Evolutionary conservation across 2,888 invertebrate species (phyloP).

Genomic region (Synanthedon tipuliformis): DNA sequence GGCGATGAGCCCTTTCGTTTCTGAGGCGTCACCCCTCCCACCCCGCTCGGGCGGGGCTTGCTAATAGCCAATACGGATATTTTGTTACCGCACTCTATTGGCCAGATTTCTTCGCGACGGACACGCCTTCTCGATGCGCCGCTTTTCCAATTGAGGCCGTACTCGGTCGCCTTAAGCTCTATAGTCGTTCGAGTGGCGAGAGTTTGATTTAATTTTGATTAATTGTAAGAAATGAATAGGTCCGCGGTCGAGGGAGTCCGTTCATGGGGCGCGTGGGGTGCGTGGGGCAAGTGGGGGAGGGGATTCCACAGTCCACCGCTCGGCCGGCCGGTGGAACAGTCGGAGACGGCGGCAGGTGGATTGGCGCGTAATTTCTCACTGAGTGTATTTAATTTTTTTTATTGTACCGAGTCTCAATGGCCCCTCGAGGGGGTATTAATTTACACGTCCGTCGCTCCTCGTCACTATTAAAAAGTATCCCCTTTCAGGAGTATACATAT

Average conservation of each 20-base stretch:
- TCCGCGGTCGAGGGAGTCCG: conserved; percentile 17
- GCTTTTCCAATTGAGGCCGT: conserved; percentile 28
- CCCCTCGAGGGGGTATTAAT: conserved; percentile 15
- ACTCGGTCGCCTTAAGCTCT: conserved; percentile 19
- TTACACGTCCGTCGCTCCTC: conserved; percentile 12
- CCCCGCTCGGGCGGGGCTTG: conserved; percentile 55
- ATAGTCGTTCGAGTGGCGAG: conserved; percentile 20
- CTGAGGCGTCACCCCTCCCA: conserved; percentile 15
- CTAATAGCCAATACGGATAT: conserved; percentile 73
- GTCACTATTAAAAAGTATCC: neutral
- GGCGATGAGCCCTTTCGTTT: conserved; percentile 16
- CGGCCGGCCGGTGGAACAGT: neutral
- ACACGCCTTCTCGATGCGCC: conserved; percentile 43
- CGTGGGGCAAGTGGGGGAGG: neutral
- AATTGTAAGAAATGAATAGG: conserved; percentile 67
- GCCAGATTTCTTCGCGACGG: conserved; percentile 68
- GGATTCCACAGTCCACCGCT: neutral
- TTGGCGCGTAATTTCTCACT: conserved; percentile 20
- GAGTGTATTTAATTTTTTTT: conserved; percentile 8
- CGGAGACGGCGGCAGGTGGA: conserved; percentile 16
- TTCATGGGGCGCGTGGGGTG: neutral
- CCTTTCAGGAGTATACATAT: neutral
- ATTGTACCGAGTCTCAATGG: conserved; percentile 18
- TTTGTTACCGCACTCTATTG: conserved; percentile 73
- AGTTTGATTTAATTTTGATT: conserved; percentile 66